A percentile compares a stretch with the other conserved stretches of the same genome.
Conservation (phyloP, 2,797 vertebrate species). For the Buphagus erythrorhynchus region DNA sequence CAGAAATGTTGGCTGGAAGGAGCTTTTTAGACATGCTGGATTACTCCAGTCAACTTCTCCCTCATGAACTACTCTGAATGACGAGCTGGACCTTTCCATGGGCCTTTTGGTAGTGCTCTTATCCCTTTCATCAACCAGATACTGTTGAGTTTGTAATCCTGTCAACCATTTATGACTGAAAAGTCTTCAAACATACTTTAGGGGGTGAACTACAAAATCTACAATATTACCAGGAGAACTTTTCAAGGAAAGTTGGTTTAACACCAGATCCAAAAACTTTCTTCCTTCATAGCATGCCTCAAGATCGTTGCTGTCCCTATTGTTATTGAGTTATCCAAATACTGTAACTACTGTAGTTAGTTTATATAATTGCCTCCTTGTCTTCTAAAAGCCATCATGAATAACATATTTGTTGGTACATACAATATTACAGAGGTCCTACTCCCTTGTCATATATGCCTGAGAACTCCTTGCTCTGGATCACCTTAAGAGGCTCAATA, state of each 20-base stretch:
- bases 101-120: not conserved
- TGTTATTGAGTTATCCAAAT: not conserved
- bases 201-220: not conserved
- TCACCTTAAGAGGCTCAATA: not conserved
- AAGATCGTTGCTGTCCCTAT: not conserved
- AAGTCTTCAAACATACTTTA: not conserved
- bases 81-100: not conserved
- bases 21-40: not conserved
- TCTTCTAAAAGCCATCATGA: not conserved
- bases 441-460: not conserved
- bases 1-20: not conserved
- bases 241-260: not conserved
- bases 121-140: not conserved
- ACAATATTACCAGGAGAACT: not conserved
- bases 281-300: not conserved
- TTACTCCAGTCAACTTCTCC: not conserved
- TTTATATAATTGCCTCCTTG: not conserved
- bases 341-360: not conserved
- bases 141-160: not conserved
- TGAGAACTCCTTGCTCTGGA: not conserved
- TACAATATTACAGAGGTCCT: not conserved
- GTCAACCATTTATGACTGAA: not conserved
- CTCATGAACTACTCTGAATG: not conserved
- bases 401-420: not conserved
- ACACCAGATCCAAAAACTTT: not conserved